A percentile compares a stretch with the other conserved stretches of the same genome.
Conservation (phyloP, 2,113 vertebrate species). For the Bubo blakistoni region DNA sequence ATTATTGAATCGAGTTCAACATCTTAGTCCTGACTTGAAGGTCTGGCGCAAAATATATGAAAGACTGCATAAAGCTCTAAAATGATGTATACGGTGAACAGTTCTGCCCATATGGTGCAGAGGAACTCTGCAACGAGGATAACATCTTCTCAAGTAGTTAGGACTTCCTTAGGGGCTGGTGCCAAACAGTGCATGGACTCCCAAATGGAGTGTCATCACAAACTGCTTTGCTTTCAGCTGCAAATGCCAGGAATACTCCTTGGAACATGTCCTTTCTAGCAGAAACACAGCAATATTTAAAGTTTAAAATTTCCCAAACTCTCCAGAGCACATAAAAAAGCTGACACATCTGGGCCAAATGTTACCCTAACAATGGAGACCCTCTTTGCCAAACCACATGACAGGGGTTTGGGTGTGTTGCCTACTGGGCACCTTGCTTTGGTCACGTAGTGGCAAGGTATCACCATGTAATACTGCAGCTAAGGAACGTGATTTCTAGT, state of each 20-base stretch:
- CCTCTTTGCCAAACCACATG: not conserved
- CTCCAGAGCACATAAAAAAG: not conserved
- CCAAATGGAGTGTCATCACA: not conserved
- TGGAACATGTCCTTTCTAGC: not conserved
- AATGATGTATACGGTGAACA: not conserved
- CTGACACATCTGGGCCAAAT: not conserved
- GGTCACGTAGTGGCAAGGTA: not conserved
- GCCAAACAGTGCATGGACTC: not conserved
- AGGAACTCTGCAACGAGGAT: not conserved
- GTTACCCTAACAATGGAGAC: not conserved
- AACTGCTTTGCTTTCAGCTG: not conserved
- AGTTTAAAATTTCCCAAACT: not conserved
- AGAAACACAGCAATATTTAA: not conserved
- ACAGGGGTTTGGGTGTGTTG: not conserved
- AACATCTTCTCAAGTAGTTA: not conserved
- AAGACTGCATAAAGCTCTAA: not conserved
- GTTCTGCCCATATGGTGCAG: not conserved
- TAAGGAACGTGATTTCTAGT: not conserved
- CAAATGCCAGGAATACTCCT: not conserved
- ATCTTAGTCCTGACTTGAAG: not conserved
- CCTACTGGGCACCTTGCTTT: not conserved
- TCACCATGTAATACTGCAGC: not conserved
- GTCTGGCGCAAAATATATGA: not conserved
- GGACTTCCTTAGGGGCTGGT: not conserved
- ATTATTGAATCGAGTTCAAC: not conserved